Evolutionary conservation across 1,140 invertebrate genomes (phyloP).

Genomic region (Apis cerana): DNA sequence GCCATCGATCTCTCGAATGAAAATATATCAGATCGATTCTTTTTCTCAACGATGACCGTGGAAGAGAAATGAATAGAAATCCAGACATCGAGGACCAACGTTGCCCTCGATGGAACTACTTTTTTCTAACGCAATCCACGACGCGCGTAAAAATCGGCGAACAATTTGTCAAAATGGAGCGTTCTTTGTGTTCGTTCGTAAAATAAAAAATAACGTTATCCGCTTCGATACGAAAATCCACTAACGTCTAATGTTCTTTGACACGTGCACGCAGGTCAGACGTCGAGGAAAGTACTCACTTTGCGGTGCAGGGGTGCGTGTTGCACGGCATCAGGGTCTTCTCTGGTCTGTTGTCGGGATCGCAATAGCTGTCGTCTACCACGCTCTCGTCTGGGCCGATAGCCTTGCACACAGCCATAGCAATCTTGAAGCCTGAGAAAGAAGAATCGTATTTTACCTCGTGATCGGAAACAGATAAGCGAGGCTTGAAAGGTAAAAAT

Average conservation of each 20-base stretch:
- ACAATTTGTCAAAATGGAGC: constrained; percentile 5
- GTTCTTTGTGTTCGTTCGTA: background rate
- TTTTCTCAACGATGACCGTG: background rate
- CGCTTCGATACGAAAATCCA: constrained; percentile 10
- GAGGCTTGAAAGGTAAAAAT: background rate
- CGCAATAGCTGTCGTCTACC: constrained; percentile 90
- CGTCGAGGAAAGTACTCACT: constrained; percentile 84
- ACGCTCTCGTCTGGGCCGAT: constrained; percentile 87
- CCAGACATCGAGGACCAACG: background rate
- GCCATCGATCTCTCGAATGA: background rate
- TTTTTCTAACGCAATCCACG: background rate
- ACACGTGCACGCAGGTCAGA: constrained; percentile 38
- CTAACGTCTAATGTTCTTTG: constrained; percentile 38
- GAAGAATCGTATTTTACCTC: constrained; percentile 29
- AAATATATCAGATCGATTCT: background rate
- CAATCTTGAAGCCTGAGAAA: constrained; percentile 90
- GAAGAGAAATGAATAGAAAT: background rate
- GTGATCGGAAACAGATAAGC: background rate
- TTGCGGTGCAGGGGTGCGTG: constrained; percentile 91
- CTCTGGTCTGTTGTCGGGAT: constrained; percentile 87
- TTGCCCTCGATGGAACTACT: background rate
- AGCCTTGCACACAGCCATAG: constrained; percentile 88
- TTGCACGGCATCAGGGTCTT: constrained; percentile 90
- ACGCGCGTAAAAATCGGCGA: constrained; percentile 17
- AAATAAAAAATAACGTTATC: background rate